Evolutionary conservation across 1,140 invertebrate genomes (phyloP), one percentile per base, ranked within the genome.

Genomic region (Lucilia cuprina): DNA sequence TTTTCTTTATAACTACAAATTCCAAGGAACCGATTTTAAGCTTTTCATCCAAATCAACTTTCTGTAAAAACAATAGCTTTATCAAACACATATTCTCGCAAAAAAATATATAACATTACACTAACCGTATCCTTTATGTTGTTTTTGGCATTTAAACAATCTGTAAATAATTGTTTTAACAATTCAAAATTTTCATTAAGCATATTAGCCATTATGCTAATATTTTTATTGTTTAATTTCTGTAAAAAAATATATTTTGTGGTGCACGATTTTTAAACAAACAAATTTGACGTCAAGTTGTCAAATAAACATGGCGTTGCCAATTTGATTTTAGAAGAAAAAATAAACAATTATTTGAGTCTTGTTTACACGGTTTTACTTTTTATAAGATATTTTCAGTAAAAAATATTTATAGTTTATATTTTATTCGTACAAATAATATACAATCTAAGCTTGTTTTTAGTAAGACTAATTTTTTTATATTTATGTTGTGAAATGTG

Each of bases 1-100:
- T 91, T 91, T 98, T 98, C 88, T 98, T 98, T 21, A 98, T 91
- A 75, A 95, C 92, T 49, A 96, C 94, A 86, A 98, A 94, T 86
- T 95, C 92, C 82, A 98, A 91, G 4, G 95, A 94, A 9, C 94
- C 95, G 87, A 96, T 93, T 82, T 95, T 93, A 89, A 94, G 93
- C 82, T 95, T 93, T 77, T 94, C 92, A 84, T 92, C 92, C 19
- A 96, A 94, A 87, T 94, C 93, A 85, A 86, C 85, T 0, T 85
- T 87, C 88, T 89, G 60, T 13, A 85, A 74, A 55, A 21, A 49
- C 25, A 82, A 60, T 25, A 17, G 25, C 21, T 17, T 60, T 19
- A 82, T 34, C 47, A 21, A 30, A 14, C 17, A 10, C 49, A 50
- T n/a, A 55, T 65, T 12, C 4, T 82, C 2, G 19, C 30, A 34